phyloP scores from a whole-genome alignment of 2,888 invertebrate genomes.

The Acrobeloides nanus region DNA sequence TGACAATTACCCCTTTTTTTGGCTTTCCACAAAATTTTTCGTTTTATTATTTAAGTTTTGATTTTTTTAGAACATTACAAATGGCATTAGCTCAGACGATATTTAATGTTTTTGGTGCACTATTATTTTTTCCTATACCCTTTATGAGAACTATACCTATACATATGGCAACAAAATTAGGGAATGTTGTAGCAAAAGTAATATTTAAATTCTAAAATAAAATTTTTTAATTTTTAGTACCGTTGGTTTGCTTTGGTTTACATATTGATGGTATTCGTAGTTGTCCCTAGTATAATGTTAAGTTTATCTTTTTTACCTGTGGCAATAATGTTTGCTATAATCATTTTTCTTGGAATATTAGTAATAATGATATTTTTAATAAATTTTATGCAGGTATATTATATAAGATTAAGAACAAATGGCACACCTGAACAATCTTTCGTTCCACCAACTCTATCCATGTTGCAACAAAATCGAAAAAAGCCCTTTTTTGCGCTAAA shows the following conservation, averaged over 20 bases:
- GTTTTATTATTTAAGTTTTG: too few species aligned
- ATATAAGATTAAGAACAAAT: too few species aligned
- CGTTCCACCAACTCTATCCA: too few species aligned
- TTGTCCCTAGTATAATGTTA: slow-evolving; percentile 49
- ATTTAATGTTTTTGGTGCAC: slow-evolving; percentile 59
- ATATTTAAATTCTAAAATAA: slow-evolving; percentile 7
- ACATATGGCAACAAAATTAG: slow-evolving; percentile 57
- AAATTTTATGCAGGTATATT: too few species aligned
- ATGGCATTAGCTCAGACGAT: slow-evolving; percentile 61
- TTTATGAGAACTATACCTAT: slow-evolving; percentile 59
- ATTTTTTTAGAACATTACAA: slow-evolving; percentile 53
- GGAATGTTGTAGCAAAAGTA: slow-evolving; percentile 57
- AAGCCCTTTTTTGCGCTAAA: too few species aligned
- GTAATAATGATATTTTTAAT: too few species aligned
- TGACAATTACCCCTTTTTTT: too few species aligned
- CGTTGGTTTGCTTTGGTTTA: slow-evolving; percentile 60
- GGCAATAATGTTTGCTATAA: slow-evolving; percentile 11
- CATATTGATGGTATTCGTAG: slow-evolving; percentile 54
- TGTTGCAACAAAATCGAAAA: too few species aligned
- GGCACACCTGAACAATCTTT: too few species aligned
- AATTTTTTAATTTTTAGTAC: slow-evolving; percentile 53
- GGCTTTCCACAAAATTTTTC: too few species aligned
- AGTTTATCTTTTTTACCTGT: slow-evolving; percentile 33
- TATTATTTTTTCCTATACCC: slow-evolving; percentile 61
- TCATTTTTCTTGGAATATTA: too few species aligned